Conservation (phyloP, 92 coral and sea anemone species). For the Plumapathes pennacea region DNA sequence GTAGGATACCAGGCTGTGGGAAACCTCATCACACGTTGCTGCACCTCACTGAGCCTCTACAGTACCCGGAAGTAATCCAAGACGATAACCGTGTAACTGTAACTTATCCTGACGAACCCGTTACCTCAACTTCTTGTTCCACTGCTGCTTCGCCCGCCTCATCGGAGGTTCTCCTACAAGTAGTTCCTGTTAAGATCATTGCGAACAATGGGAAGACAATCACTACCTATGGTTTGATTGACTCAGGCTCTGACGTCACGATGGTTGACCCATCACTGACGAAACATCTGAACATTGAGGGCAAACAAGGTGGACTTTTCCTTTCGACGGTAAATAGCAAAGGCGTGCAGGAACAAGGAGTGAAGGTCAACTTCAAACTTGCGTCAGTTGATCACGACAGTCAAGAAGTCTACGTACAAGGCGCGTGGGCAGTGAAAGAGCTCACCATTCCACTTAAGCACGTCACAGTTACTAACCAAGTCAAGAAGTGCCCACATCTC, state of each 20-base stretch:
- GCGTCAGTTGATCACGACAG: slow-evolving; percentile 20
- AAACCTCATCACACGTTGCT: slow-evolving; percentile 46
- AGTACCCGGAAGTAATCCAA: no score
- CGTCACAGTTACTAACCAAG: slow-evolving; percentile 13
- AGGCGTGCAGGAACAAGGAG: slow-evolving; percentile 16
- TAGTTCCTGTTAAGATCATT: slow-evolving; percentile 40
- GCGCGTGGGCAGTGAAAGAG: slow-evolving; percentile 60
- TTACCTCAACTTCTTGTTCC: no score
- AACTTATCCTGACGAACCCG: no score
- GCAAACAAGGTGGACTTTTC: slow-evolving; percentile 31
- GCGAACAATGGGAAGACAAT: slow-evolving; percentile 4
- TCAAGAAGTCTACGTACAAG: slow-evolving; percentile 19
- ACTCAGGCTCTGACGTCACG: slow-evolving; percentile 61
- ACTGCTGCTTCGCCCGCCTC: slow-evolving; percentile 11
- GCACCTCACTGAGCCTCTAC: slow-evolving; percentile 21
- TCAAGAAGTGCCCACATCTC: slow-evolving; percentile 50
- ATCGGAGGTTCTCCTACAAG: slow-evolving; percentile 42
- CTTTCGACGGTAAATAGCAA: slow-evolving; percentile 42
- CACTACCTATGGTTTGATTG: slow-evolving; percentile 42
- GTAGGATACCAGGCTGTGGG: slow-evolving; percentile 40
- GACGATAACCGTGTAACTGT: no score
- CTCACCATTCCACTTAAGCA: slow-evolving; percentile 57
- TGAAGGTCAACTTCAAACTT: slow-evolving; percentile 37
- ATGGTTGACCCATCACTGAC: slow-evolving; percentile 52
- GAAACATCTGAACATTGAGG: slow-evolving; percentile 38